A percentile compares a stretch with the other conserved stretches of the same genome.
Evolutionary conservation across 2,797 vertebrate species (phyloP).

Genomic region (Danio albolineatus): DNA sequence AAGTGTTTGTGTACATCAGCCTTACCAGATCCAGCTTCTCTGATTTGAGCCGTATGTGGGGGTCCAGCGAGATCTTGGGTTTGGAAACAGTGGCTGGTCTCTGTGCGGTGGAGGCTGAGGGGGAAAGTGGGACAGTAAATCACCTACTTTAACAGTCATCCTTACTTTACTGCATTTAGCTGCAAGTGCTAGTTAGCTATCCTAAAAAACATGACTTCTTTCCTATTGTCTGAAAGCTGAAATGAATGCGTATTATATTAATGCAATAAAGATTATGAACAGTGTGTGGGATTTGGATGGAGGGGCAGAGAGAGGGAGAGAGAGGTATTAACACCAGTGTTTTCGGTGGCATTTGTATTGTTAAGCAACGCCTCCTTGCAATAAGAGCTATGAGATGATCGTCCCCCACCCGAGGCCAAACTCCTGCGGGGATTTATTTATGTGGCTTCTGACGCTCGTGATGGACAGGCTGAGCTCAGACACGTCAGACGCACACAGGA

Average conservation of each 20-base stretch:
- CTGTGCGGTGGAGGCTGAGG: conserved; percentile 68
- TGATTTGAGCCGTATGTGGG: conserved; percentile 86
- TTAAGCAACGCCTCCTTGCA: not conserved
- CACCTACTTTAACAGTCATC: not conserved
- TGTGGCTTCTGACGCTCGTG: conserved; percentile 25
- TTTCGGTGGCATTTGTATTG: conserved; percentile 5
- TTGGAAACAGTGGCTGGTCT: conserved; percentile 74
- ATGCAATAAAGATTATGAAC: conserved; percentile 45
- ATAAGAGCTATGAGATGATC: conserved; percentile 16
- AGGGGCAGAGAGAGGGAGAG: conserved; percentile 21
- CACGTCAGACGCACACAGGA: conserved; percentile 28
- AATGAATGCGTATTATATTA: conserved; percentile 24
- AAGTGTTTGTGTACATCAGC: not conserved
- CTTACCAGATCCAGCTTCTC: conserved; percentile 89
- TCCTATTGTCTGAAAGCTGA: conserved; percentile 8
- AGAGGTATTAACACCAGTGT: conserved; percentile 6
- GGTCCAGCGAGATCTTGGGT: conserved; percentile 88
- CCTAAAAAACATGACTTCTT: conserved; percentile 11
- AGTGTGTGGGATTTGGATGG: not conserved
- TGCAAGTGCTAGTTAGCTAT: conserved; percentile 11
- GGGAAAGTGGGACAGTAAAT: conserved; percentile 33
- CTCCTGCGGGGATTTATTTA: conserved; percentile 25
- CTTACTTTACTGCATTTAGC: conserved; percentile 2
- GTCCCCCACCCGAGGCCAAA: not conserved
- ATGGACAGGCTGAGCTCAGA: conserved; percentile 52